These are phyloP conservation scores for Tetraodon nigroviridis DNA, from an alignment of 2,113 vertebrate genomes.

Conservation along the genomic window DNA sequence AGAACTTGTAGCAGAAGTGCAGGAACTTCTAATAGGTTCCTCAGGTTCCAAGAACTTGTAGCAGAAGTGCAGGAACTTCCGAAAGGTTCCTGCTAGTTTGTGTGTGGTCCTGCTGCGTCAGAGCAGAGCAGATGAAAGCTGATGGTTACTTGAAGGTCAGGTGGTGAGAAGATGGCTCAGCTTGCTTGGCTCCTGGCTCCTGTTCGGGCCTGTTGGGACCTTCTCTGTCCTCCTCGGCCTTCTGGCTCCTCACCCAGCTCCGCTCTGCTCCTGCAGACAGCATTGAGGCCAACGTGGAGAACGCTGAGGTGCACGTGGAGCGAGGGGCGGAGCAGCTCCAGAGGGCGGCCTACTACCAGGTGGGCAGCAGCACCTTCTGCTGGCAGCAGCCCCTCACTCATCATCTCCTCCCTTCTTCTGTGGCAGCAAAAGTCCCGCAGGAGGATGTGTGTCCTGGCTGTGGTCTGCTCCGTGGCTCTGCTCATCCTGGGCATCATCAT, in stretches of 20 bases:
- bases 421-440: constrained; percentile 92
- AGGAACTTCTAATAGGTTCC: no score
- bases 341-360: constrained; percentile 90
- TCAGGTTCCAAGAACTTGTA: no score
- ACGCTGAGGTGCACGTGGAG: constrained; percentile 91
- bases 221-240: neutral
- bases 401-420: neutral
- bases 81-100: no score
- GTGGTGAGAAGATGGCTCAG: neutral
- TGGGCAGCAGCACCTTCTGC: constrained; percentile 49
- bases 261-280: constrained; percentile 77
- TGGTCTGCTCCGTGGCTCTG: constrained; percentile 76
- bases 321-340: constrained; percentile 88
- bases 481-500: constrained; percentile 78
- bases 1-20: no score
- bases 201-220: neutral
- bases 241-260: neutral
- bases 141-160: neutral
- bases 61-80: no score
- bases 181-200: neutral
- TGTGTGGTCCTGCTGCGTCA: no score
- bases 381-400: neutral
- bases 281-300: constrained; percentile 97
- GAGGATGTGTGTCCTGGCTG: constrained; percentile 92
- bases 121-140: no score